These are phyloP conservation scores for Ciconia maguari DNA, from an alignment of 2,113 vertebrate species.

Conservation along the genomic window DNA sequence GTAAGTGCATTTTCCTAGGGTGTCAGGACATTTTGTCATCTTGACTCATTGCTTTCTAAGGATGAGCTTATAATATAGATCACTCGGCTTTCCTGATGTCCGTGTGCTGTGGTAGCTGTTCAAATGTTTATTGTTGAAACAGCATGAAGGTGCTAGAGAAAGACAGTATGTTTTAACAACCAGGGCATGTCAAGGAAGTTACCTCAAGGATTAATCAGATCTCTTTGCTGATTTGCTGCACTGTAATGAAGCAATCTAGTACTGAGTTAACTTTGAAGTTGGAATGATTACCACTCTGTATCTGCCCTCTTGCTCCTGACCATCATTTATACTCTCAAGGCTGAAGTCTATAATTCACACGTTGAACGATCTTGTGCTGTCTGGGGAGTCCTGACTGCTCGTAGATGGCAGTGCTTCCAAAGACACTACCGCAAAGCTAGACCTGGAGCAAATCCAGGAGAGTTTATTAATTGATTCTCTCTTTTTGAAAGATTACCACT, in stretches of 20 bases:
- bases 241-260: conserved; percentile 1
- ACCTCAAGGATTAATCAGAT: conserved; percentile 30
- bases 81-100: background rate
- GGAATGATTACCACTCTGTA: conserved; percentile 37
- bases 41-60: background rate
- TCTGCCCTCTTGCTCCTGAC: conserved; percentile 19
- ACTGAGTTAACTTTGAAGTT: conserved; percentile 43
- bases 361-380: conserved; percentile 1
- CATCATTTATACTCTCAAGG: conserved; percentile 51
- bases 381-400: conserved; percentile 24
- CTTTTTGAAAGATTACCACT: conserved; percentile 1
- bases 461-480: conserved; percentile 46
- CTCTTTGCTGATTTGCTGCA: conserved; percentile 12
- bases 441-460: conserved; percentile 44
- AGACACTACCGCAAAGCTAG: background rate
- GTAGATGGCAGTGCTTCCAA: conserved; percentile 11
- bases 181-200: conserved; percentile 28
- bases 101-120: background rate
- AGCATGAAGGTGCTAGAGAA: background rate
- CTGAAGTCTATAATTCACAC: conserved; percentile 50
- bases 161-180: conserved; percentile 11
- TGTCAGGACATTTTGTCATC: background rate
- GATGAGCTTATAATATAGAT: background rate
- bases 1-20: background rate
- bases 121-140: conserved; percentile 32